These are phyloP conservation scores for Lepidurus apus DNA, from an alignment of 1,140 invertebrate species.

Conservation along the genomic window DNA sequence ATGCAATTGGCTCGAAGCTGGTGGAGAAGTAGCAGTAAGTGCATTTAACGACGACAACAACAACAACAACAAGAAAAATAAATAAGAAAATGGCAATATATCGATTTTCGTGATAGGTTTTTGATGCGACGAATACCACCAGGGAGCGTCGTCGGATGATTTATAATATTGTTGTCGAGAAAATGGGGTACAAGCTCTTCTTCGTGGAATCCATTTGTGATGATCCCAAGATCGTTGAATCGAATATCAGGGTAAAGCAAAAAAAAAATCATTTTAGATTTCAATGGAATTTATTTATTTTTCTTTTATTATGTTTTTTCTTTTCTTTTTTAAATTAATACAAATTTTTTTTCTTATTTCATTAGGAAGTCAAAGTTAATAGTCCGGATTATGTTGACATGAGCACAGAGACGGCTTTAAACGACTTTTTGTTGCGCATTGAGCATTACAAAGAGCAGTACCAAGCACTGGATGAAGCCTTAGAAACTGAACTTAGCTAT, in stretches of 20 bases:
- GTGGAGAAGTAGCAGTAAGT: slow-evolving; percentile 74
- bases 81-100: no score
- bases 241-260: slow-evolving; percentile 60
- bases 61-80: background rate
- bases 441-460: slow-evolving; percentile 78
- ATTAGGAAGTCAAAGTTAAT: slow-evolving; percentile 77
- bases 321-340: background rate
- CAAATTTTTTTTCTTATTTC: slow-evolving; percentile 38
- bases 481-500: slow-evolving; percentile 48
- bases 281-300: slow-evolving; percentile 18
- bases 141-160: slow-evolving; percentile 68
- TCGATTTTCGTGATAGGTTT: slow-evolving; percentile 55
- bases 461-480: slow-evolving; percentile 62
- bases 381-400: slow-evolving; percentile 81
- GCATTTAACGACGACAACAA: slow-evolving; percentile 28
- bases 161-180: slow-evolving; percentile 62
- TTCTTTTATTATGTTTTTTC: background rate
- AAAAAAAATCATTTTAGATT: slow-evolving; percentile 31
- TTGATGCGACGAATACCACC: slow-evolving; percentile 90
- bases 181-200: slow-evolving; percentile 76
- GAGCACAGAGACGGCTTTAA: slow-evolving; percentile 65
- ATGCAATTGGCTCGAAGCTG: slow-evolving; percentile 65
- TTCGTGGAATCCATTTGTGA: slow-evolving; percentile 91
- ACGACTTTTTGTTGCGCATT: slow-evolving; percentile 76
- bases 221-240: slow-evolving; percentile 70